phyloP scores from a whole-genome alignment of 1,140 invertebrate genomes.

The Proctacanthus coquilletti region DNA sequence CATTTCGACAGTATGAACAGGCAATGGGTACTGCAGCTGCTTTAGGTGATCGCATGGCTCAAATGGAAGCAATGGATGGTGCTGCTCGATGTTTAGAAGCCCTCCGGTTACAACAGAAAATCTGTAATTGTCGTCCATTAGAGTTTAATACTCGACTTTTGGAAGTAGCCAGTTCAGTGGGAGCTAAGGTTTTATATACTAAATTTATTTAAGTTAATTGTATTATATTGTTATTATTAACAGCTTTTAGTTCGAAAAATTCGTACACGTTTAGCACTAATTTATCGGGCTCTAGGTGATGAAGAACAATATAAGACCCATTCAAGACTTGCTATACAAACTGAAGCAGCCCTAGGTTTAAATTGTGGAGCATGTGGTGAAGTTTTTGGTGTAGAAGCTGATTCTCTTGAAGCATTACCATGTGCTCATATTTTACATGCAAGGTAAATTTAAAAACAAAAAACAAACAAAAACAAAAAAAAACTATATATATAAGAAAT shows the following conservation, averaged over 20 bases:
- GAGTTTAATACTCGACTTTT: conserved; percentile 67
- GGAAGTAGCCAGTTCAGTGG: conserved; percentile 63
- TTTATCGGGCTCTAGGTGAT: conserved; percentile 64
- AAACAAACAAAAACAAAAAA: no score
- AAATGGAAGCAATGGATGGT: conserved; percentile 78
- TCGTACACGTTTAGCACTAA: conserved; percentile 53
- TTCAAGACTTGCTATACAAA: conserved; percentile 47
- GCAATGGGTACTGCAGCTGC: conserved; percentile 65
- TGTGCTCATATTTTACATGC: conserved; percentile 74
- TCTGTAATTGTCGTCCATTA: conserved; percentile 66
- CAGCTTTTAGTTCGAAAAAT: conserved; percentile 63
- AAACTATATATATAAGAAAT: neutral
- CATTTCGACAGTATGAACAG: conserved; percentile 62
- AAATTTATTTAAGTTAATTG: neutral
- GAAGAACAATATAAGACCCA: conserved; percentile 59
- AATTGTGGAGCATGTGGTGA: conserved; percentile 60
- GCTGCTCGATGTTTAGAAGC: conserved; percentile 63
- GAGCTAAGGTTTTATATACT: conserved; percentile 71
- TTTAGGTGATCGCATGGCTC: conserved; percentile 60
- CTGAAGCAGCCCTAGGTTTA: conserved; percentile 56
- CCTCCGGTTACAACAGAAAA: conserved; percentile 55
- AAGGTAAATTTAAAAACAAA: conserved; percentile 36
- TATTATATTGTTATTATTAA: conserved; percentile 8
- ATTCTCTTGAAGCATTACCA: conserved; percentile 59
- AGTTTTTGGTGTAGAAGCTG: conserved; percentile 54